A percentile compares a stretch with the other conserved stretches of the same genome.
phyloP scores from a whole-genome alignment of 2,797 vertebrate species.

The Crax fasciolata region DNA sequence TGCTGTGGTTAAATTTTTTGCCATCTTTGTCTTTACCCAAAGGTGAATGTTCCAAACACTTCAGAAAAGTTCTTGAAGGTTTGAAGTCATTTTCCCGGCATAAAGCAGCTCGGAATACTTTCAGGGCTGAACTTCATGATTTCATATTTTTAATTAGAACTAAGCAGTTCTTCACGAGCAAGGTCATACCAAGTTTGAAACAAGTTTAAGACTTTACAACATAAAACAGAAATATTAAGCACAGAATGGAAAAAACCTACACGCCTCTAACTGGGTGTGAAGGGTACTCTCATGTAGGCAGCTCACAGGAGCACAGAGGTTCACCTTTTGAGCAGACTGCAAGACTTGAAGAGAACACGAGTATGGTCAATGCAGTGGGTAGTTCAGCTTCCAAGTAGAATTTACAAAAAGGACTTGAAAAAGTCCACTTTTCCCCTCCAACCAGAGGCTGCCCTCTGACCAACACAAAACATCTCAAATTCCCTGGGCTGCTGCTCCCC shows the following conservation, averaged over 20 bases:
- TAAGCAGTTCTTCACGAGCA: not conserved
- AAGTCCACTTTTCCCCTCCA: not conserved
- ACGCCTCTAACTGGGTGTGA: rapidly evolving
- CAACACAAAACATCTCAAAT: not conserved
- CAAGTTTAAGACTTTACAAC: not conserved
- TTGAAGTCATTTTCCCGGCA: not conserved
- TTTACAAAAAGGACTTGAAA: not conserved
- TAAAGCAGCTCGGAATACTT: not conserved
- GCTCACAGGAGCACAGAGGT: not conserved
- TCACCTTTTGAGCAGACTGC: not conserved
- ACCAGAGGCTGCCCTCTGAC: not conserved
- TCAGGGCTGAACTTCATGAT: not conserved
- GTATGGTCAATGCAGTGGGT: not conserved
- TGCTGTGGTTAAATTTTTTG: not conserved
- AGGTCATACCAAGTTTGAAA: not conserved
- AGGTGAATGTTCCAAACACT: not conserved
- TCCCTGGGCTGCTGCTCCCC: not conserved
- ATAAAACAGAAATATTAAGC: not conserved
- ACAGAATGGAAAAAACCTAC: not conserved
- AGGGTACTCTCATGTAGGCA: not conserved
- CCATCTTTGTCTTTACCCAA: not conserved
- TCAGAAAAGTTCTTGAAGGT: not conserved
- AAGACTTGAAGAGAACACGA: not conserved
- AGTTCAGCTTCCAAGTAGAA: not conserved
- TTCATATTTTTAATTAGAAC: not conserved